Conservation (phyloP, 2,113 vertebrate genomes). For the Megaceryle maxima region DNA sequence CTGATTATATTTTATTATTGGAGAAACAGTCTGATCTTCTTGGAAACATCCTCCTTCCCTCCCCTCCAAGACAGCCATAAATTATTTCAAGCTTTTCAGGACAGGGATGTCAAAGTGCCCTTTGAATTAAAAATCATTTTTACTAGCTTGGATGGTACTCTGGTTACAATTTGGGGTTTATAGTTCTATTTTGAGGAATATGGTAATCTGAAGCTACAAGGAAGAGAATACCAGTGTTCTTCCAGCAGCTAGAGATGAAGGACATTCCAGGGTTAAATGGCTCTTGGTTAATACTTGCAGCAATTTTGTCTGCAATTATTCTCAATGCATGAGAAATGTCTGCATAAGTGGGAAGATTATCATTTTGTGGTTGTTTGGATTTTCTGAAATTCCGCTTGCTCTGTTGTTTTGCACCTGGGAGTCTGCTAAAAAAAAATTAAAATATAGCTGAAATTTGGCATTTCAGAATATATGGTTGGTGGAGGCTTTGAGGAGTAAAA, state of each 20-base stretch:
- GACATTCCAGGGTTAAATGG: slow-evolving; percentile 1
- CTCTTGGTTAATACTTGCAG: background rate
- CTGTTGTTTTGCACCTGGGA: background rate
- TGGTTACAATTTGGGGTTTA: slow-evolving; percentile 31
- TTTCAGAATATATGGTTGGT: background rate
- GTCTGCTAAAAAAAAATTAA: background rate
- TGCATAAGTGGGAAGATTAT: background rate
- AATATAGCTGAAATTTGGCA: background rate
- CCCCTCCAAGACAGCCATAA: background rate
- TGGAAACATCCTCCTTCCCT: background rate
- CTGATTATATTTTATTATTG: background rate
- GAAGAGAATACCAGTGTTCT: background rate
- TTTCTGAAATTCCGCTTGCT: background rate
- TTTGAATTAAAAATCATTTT: slow-evolving; percentile 16
- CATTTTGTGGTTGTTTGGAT: background rate
- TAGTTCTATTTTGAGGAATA: slow-evolving; percentile 51
- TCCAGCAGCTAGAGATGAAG: slow-evolving; percentile 3
- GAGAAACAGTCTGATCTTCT: background rate
- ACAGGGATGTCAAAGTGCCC: background rate
- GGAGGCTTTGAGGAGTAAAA: background rate
- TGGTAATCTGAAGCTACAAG: slow-evolving; percentile 39
- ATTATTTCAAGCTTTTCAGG: background rate
- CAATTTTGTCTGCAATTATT: background rate
- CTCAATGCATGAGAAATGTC: background rate
- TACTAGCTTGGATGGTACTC: background rate